These are phyloP conservation scores for Oreochromis spilurus DNA, from an alignment of 2,113 vertebrate species.

Conservation along the genomic window DNA sequence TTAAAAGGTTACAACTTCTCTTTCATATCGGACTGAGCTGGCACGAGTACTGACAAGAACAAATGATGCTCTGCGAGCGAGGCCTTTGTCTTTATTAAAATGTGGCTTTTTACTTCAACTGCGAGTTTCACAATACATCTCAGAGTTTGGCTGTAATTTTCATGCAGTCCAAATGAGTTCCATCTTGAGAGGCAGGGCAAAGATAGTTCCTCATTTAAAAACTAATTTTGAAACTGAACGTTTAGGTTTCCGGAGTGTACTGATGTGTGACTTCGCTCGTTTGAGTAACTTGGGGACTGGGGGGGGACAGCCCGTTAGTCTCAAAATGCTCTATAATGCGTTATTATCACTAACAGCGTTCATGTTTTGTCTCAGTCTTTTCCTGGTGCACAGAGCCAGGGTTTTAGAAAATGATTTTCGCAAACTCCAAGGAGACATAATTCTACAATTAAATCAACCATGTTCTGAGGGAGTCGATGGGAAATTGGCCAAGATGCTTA, in stretches of 20 bases:
- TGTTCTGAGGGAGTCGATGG: slow-evolving; percentile 48
- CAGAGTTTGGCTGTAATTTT: slow-evolving; percentile 24
- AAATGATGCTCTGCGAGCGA: slow-evolving; percentile 26
- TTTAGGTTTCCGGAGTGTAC: slow-evolving; percentile 46
- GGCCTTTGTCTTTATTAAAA: slow-evolving; percentile 48
- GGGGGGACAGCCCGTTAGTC: neutral
- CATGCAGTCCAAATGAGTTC: slow-evolving; percentile 46
- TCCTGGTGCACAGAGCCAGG: slow-evolving; percentile 57
- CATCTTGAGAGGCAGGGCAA: slow-evolving; percentile 24
- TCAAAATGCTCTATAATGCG: slow-evolving; percentile 31
- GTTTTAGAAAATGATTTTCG: slow-evolving; percentile 56
- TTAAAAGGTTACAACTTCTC: slow-evolving; percentile 20
- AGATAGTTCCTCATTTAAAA: slow-evolving; percentile 59
- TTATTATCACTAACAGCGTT: slow-evolving; percentile 43
- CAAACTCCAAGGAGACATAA: slow-evolving; percentile 55
- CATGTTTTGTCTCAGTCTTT: slow-evolving; percentile 51
- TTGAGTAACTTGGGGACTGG: slow-evolving; percentile 36
- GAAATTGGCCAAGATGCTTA: slow-evolving; percentile 49
- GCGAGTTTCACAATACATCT: slow-evolving; percentile 32
- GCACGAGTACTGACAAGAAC: slow-evolving; percentile 39
- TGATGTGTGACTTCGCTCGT: slow-evolving; percentile 39
- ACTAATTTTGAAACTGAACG: slow-evolving; percentile 46
- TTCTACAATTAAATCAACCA: slow-evolving; percentile 59
- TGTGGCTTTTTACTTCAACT: slow-evolving; percentile 7
- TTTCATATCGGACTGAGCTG: slow-evolving; percentile 27